A percentile compares a stretch with the other conserved stretches of the same genome.
Conservation (phyloP, 1,140 invertebrate species). For the Pseudomyrmex dendroicus region DNA sequence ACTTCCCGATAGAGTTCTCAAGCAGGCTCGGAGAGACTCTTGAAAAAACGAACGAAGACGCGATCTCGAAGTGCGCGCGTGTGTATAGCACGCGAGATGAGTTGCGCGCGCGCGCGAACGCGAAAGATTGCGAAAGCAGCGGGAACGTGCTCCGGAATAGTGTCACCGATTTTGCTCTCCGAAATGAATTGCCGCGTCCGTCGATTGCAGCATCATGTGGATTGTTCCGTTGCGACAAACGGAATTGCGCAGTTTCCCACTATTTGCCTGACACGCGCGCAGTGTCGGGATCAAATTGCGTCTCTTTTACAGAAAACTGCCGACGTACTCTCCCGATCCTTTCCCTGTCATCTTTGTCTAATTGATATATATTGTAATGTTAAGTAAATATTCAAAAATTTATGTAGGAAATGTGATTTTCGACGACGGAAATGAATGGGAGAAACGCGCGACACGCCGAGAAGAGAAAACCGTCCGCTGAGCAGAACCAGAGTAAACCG, state of each 20-base stretch:
- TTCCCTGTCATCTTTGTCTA: too few species aligned
- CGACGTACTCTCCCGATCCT: too few species aligned
- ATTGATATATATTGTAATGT: too few species aligned
- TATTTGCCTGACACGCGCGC: background rate
- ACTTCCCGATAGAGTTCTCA: too few species aligned
- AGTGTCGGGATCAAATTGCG: too few species aligned
- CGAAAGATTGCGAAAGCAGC: background rate
- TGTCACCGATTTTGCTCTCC: slow-evolving; percentile 37
- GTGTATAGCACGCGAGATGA: background rate
- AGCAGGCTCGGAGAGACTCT: background rate
- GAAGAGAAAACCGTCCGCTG: slow-evolving; percentile 4
- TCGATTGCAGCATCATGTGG: slow-evolving; percentile 2
- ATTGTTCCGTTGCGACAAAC: background rate
- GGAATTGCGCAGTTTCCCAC: background rate
- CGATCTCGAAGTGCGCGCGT: background rate
- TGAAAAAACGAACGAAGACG: background rate
- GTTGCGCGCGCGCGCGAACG: background rate
- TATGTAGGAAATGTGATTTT: too few species aligned
- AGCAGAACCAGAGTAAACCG: background rate
- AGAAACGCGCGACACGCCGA: background rate
- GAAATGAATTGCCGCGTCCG: slow-evolving; percentile 25
- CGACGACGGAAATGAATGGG: background rate
- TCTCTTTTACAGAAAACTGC: background rate
- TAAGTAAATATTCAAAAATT: too few species aligned
- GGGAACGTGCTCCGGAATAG: slow-evolving; percentile 54